Base-by-base conservation (phyloP, 2,888 invertebrate genomes). In the Xestobium rufovillosum region DNA sequence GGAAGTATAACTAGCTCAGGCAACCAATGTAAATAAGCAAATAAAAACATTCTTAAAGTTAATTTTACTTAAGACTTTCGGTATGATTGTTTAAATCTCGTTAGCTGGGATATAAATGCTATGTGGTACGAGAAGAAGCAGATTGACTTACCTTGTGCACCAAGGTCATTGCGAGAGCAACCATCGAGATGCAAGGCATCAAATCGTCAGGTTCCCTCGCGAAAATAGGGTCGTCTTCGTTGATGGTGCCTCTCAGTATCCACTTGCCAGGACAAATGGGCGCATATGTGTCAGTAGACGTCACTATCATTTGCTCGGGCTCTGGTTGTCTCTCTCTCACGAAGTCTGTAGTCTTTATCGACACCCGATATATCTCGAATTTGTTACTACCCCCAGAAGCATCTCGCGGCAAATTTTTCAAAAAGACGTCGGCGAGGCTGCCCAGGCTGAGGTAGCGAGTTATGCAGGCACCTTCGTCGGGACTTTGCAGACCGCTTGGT, bases 91-190 rank as follows among this genome's bases (percentile, higher is more conserved):
- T n/a, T n/a, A n/a, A n/a, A n/a, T n/a, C n/a, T n/a, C n/a, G n/a
- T n/a, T n/a, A n/a, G n/a, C n/a, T n/a, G n/a, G n/a, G n/a, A n/a
- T n/a, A n/a, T n/a, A n/a, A n/a, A n/a, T n/a, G n/a, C n/a, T n/a
- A n/a, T n/a, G n/a, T n/a, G n/a, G n/a, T n/a, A n/a, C n/a, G n/a
- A n/a, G n/a, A n/a, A n/a, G n/a, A n/a, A n/a, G n/a, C n/a, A n/a
- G n/a, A n/a, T n/a, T n/a, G n/a, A n/a, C n/a, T n/a, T n/a, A n/a
- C n/a, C n/a, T n/a, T n/a, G 4, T 77, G 71, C 0, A 76, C 55
- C 44, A 71, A 66, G 0, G 75, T 67, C 77, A 78, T 76, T 12
- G 73, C 73, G 0, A 73, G 63, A 0, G 72, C 68, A 1, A 73
- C 71, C 0, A 78, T 54, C 0, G 78, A 75, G 1, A 70, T 70